Evolutionary conservation across 2,888 invertebrate genomes (phyloP), one percentile per base, ranked within the genome.

Genomic region (Stenolophus ochropezus): DNA sequence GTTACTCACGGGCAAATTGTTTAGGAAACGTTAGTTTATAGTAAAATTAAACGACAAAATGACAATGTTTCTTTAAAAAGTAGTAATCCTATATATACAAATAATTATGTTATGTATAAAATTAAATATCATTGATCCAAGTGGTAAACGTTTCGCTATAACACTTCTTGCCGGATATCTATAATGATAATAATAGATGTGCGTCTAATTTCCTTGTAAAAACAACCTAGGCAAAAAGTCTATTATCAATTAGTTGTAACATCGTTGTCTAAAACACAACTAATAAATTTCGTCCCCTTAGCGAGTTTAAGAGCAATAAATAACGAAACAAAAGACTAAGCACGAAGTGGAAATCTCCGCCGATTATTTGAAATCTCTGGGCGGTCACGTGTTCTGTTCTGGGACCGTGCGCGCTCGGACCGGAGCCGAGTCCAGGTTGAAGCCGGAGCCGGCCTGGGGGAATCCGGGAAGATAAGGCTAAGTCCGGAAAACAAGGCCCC

Each of bases 311-410:
- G 65, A 69, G 65, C 56, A 65, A 78, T 78, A 78, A 42, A 78
- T 78, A 42, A 78, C 78, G 47, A 23, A 61, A 65, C 65, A 78
- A 65, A 77, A 21, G 78, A 78, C 65, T 49, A 61, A 61, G 65
- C 65, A 78, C 47, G 49, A 65, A 78, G 49, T 65, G 14, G 47
- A 23, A 78, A 78, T 78, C 78, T 78, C 61, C 25, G 25, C 47
- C 65, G 65, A 65, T 78, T 61, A 78, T 61, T 65, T 58, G 78
- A 61, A 65, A 47, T 78, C 78, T 42, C 65, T 49, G 16, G 18
- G 47, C 58, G 27, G 77, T 77, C 77, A 76, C 76, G 76, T 61
- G 61, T 61, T 61, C 61, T 23, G 61, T 42, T 42, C 33, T 42
- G 33, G 33, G 33, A 42, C 33, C 11, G 33, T 42, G 33, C 33